These are phyloP conservation scores for Torymus aiolomorphi DNA, from an alignment of 2,888 invertebrate species.

Conservation along the genomic window DNA sequence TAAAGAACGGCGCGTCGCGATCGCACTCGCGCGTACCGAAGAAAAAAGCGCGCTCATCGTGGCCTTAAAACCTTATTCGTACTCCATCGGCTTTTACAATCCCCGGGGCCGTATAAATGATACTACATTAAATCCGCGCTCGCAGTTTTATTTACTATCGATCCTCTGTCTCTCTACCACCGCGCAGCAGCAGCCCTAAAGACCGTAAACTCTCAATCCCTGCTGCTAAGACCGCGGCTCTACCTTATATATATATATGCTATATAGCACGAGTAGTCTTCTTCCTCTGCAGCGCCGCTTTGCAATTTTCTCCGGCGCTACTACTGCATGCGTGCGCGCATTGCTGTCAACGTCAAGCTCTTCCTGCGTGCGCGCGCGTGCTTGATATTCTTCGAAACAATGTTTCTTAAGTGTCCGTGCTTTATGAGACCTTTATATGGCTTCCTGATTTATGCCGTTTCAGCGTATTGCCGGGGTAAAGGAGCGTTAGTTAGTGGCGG, in stretches of 20 bases:
- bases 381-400: constrained; percentile 46
- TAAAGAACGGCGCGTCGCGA: no score
- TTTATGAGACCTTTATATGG: constrained; percentile 33
- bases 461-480: constrained; percentile 28
- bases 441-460: constrained; percentile 48
- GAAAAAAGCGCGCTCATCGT: not conserved
- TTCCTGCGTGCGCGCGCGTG: not conserved
- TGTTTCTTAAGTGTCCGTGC: constrained; percentile 39
- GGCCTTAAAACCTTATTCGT: not conserved
- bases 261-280: not conserved
- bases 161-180: no score
- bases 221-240: not conserved
- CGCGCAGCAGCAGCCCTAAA: not conserved
- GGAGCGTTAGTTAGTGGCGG: constrained; percentile 6
- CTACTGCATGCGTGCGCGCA: no score
- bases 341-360: constrained; percentile 43
- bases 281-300: not conserved
- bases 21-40: no score
- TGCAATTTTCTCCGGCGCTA: constrained; percentile 30
- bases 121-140: not conserved
- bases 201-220: constrained; percentile 37
- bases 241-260: no score
- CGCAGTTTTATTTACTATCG: not conserved
- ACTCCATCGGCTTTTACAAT: not conserved
- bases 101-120: constrained; percentile 2